These are phyloP conservation scores for Catotricha subobsoleta DNA, from an alignment of 2,888 invertebrate genomes.

Conservation along the genomic window DNA sequence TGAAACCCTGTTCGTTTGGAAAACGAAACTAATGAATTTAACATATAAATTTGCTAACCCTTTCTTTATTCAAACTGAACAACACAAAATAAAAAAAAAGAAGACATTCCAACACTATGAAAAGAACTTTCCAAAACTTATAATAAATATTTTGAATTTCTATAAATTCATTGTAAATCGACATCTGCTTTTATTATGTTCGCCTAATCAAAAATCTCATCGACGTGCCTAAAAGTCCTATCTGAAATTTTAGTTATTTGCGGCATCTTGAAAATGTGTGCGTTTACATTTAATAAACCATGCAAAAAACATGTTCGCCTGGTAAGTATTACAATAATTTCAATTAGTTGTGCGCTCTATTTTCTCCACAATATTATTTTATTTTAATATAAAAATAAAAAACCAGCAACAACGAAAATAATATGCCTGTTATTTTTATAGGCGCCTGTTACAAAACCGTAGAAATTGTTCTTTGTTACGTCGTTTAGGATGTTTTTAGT, in stretches of 20 bases:
- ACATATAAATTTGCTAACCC: not conserved
- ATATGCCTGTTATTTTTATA: no score
- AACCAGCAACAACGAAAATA: no score
- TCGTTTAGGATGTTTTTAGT: no score
- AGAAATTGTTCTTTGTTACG: no score
- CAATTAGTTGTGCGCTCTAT: not conserved
- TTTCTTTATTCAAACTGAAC: no score
- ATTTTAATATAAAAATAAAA: no score
- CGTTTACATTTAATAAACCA: not conserved
- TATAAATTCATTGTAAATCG: no score
- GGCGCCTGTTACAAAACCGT: not conserved
- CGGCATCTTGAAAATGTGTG: constrained; percentile 2
- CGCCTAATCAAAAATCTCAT: not conserved
- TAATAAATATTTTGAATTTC: no score
- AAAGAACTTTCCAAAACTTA: no score
- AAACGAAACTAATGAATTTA: constrained; percentile 1
- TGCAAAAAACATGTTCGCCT: not conserved
- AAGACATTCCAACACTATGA: no score
- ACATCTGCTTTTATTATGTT: not conserved
- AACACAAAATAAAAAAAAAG: no score
- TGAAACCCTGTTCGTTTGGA: not conserved
- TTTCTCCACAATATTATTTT: not conserved
- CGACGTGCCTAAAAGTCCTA: constrained; percentile 3
- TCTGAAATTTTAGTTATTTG: constrained; percentile 1
- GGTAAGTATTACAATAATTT: constrained; percentile 1